Evolutionary conservation across 2,888 invertebrate genomes (phyloP), one percentile per base, ranked within the genome.

Genomic region (Rhabditophanes sp.): DNA sequence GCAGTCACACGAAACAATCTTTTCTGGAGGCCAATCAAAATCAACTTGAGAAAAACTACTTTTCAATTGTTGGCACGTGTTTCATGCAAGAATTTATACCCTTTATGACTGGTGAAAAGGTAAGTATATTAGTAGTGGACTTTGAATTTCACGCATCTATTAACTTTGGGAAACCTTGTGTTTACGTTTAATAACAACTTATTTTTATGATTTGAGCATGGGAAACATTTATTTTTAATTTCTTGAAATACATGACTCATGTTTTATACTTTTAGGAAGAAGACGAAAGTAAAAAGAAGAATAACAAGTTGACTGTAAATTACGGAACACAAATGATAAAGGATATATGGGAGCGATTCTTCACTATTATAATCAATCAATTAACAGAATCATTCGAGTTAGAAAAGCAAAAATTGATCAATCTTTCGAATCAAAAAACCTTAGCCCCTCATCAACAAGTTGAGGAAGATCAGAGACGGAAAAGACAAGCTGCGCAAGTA

Each of bases 381-480:
- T 50, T 60, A 46, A 58, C 56, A 9, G 61, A 61, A 25, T 39
- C 54, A 2, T 61, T 61, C 36, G 61, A 61, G 34, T 40, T 60
- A 40, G 61, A 61, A 33, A 40, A 61, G 25, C 49, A 52, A 18
- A 61, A 56, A 33, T 37, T 42, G 18, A 25, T 46, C 12, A 53
- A 50, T 36, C 46, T 53, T 4, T 48, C 55, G 23, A 54, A 44
- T 29, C 51, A 60, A 33, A 54, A 59, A 33, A 51, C 61, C 3
- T 41, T 59, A 7, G 61, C 61, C 5, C 61, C 61, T 16, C 61
- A 61, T 42, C 61, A 59, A 37, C 50, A 55, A n/a, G 37, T 52
- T 9, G 59, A 62, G 31, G 46, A 44, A 14, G 49, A 42, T 17
- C 53, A 51, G 25, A 44, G 52, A 36, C 50, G 54, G 33, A 50